Evolutionary conservation across 2,113 vertebrate species (phyloP), one percentile per base, ranked within the genome.

Genomic region (Ranitomeya variabilis): DNA sequence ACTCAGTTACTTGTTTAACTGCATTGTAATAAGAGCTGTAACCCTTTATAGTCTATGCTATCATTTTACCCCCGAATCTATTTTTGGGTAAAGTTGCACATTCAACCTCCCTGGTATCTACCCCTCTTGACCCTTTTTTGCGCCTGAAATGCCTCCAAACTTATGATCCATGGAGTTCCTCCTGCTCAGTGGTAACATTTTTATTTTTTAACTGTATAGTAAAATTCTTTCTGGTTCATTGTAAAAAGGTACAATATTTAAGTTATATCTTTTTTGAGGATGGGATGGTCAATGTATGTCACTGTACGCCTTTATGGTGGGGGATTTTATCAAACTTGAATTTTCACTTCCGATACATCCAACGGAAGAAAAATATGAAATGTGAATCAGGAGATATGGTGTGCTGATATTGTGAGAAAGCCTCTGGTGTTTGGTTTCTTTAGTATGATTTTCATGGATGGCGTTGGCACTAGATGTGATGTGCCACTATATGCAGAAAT

Each of bases 401-500:
- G 45, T 74, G 18, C 18, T 74, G 31, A 45, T 45, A 52, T 76
- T 76, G 51, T 51, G 19, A 21, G 18, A 21, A 12, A 76, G 18
- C 45, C 7, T 12, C 8, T 60, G 16, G 55, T 62, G 55, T 80
- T 81, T 37, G 55, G 54, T 59, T 81, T 37, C 51, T 14, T 83
- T 83, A n/a, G 64, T 31, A 55, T 84, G 82, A 84, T 84, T 69
- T 84, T 51, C 82, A 84, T 84, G 82, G 64, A n/a, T 84, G 64
- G 60, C 52, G 7, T 54, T n/a, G 18, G 82, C n/a, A 71, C 23
- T 54, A 67, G 26, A 81, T 62, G 82, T 69, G 66, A 84, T 84
- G 66, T 69, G 37, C 66, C 51, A 71, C 64, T 18, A 71, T 84
- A 64, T 84, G 67, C 51, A 67, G 60, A 84, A 71, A 69, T 84